Evolutionary conservation across 2,113 vertebrate genomes (phyloP), one percentile per base, ranked within the genome.

Genomic region (Eclectus roratus): DNA sequence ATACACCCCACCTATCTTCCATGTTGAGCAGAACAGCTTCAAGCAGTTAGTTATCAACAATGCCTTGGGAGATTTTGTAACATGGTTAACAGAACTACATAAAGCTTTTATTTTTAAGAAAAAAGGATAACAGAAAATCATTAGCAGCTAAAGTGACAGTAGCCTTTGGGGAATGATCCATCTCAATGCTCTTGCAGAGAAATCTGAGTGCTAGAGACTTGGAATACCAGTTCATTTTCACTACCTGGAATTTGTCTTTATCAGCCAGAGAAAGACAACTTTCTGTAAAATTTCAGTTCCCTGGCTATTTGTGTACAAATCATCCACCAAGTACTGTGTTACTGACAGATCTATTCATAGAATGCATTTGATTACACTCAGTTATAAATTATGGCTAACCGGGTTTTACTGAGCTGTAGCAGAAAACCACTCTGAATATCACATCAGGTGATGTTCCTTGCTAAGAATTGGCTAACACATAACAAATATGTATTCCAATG

Each of bases 131-230:
- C 63, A 97, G 91, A 95, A 96, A 97, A 63, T 94, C 76, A 98
- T 97, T 98, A 97, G 91, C 76, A 97, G 63, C 93, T 95, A 47
- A 95, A 96, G 64, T 95, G 93, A 97, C 91, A 97, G 80, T 43
- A 96, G 91, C 80, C 86, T 73, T 80, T 96, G 87, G 94, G 90
- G 89, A 97, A 60, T 46, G 76, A 93, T 96, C 76, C 74, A 90
- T 97, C 88, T 91, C 78, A 60, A 73, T 80, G 65, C 71, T 95
- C 91, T 77, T 93, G 94, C 94, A 89, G 61, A 95, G 43, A 96
- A 95, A 94, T 69, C n/a, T 10, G 17, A 95, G 35, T 31, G 71
- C n/a, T 85, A 90, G 70, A 84, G 80, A 93, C 71, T 95, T 5
- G 39, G 39, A 96, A 85, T 21, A 68, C 31, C 56, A 92, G 88